Base-by-base conservation (phyloP, 2,113 vertebrate species). In the Gadus macrocephalus region DNA sequence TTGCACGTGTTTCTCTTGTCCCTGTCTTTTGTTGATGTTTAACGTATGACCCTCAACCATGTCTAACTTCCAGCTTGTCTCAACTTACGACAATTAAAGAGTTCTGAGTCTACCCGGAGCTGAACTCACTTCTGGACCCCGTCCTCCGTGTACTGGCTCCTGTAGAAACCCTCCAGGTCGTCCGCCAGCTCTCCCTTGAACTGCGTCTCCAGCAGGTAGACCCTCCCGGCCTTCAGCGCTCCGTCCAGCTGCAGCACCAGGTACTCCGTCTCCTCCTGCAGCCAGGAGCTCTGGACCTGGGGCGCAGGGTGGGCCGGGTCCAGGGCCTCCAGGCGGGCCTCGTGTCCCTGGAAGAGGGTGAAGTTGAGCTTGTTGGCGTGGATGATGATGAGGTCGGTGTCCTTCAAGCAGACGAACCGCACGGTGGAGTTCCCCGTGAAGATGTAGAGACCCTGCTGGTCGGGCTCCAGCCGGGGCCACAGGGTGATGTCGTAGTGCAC, bases 151-250 rank as follows among this genome's bases (percentile, higher is more conserved):
- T 98, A 99, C 82, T 96, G 95, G 11, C 97, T 98, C 79, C 96
- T 93, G 81, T 99, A 99, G 89, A 99, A 95, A 58, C 97, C 97
- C 0, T 92, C 85, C 77, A 99, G 91, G 73, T 97, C 93, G 0
- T 97, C 96, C 0, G 95, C 93, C 85, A 98, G 88, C 75, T 96
- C 94, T 3, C 96, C 97, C 0, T 5, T 31, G 73, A 98, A 98
- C 20, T 0, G 0, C 0, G 83, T 94, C 59, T 76, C 0, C 67
- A 99, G 92, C 3, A 53, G 58, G 4, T 98, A 99, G 7, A 15
- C 19, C 0, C 1, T 55, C 17, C 77, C 80, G 0, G 0, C 17
- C 25, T 62, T 0, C 62, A 99, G 88, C 0, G 0, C 2, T 0
- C 14, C 0, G 0, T 0, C 0, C 53, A 97, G 86, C 72, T 90